Conservation (phyloP, 2,888 invertebrate genomes). For the Stomorhina lunata region DNA sequence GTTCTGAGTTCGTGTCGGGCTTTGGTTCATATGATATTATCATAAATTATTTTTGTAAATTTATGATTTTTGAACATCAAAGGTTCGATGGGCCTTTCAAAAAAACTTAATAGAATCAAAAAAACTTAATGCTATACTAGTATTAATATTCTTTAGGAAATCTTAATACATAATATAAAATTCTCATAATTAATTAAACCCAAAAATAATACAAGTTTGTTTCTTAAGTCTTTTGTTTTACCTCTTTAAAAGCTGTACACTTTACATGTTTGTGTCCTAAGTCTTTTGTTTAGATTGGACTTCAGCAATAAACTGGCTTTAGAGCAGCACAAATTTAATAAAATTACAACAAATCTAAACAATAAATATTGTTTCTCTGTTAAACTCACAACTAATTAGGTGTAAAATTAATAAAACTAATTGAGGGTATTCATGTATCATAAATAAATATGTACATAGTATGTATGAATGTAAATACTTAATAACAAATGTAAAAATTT, state of each 20-base stretch:
- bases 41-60: too few relatives aligned
- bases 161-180: too few relatives aligned
- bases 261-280: conserved; percentile 31
- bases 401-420: conserved; percentile 35
- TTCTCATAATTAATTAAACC: too few relatives aligned
- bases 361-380: not conserved
- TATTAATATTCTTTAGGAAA: too few relatives aligned
- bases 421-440: too few relatives aligned
- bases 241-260: not conserved
- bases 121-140: too few relatives aligned
- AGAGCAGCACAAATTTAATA: not conserved
- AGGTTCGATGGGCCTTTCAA: too few relatives aligned
- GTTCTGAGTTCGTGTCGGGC: too few relatives aligned
- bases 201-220: not conserved
- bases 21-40: too few relatives aligned
- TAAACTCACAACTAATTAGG: conserved; percentile 17
- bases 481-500: not conserved
- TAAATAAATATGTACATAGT: too few relatives aligned
- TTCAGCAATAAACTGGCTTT: not conserved
- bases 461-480: not conserved
- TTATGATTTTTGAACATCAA: too few relatives aligned
- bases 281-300: conserved; percentile 35
- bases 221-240: conserved; percentile 13
- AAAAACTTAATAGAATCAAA: too few relatives aligned
- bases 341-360: not conserved